These are phyloP conservation scores for Campaea margaritaria DNA, from an alignment of 2,888 invertebrate species.

Conservation along the genomic window DNA sequence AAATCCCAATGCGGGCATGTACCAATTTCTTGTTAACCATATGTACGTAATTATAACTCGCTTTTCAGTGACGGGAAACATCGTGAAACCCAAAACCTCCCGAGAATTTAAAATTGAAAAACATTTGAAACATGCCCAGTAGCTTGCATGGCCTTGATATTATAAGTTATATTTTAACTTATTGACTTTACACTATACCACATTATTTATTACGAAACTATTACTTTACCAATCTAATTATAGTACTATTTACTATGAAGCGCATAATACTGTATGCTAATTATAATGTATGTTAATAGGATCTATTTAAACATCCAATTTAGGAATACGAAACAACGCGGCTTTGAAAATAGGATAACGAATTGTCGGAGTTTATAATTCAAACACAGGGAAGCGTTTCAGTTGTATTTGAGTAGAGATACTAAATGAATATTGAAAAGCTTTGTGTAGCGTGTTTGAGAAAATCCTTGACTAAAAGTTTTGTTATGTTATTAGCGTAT, in stretches of 20 bases:
- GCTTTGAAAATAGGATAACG: conserved; percentile 11
- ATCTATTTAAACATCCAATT: not conserved
- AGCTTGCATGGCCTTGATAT: no score
- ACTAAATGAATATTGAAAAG: conserved; percentile 18
- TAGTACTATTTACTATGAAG: conserved; percentile 16
- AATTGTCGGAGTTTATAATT: conserved; percentile 10
- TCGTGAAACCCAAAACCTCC: no score
- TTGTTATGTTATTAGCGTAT: not conserved
- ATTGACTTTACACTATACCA: no score
- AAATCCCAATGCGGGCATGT: no score
- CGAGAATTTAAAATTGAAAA: no score
- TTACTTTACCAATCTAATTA: not conserved
- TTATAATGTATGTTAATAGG: not conserved
- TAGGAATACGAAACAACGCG: conserved; percentile 10
- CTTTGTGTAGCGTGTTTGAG: conserved; percentile 8
- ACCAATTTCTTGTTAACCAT: no score
- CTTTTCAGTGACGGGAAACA: no score
- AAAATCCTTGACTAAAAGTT: conserved; percentile 11
- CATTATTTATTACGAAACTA: no score
- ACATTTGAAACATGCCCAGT: no score
- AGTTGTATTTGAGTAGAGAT: conserved; percentile 5
- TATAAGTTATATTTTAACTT: no score
- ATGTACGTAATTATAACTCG: no score
- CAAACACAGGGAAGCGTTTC: conserved; percentile 8
- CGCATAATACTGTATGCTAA: conserved; percentile 3